Evolutionary conservation across 1,140 invertebrate species (phyloP), one percentile per base, ranked within the genome.

Genomic region (Pachypeltis micranthus): DNA sequence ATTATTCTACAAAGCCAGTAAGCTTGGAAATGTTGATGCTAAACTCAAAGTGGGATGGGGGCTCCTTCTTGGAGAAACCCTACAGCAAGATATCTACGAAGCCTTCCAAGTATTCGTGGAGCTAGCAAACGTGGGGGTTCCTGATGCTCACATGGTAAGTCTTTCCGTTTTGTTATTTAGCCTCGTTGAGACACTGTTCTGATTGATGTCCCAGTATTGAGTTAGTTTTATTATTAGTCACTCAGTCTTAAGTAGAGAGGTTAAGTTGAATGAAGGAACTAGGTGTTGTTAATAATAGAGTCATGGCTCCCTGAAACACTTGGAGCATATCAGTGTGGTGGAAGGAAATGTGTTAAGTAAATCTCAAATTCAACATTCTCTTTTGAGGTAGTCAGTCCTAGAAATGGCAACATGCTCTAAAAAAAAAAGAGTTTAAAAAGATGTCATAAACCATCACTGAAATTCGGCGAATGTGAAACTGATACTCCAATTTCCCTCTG

Each of bases 81-180:
- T 83, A 1, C 79, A 81, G 57, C 84, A 91, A 65, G 84, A 96
- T 75, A 80, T 96, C 62, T 75, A 80, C 26, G 80, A 80, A 67
- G 90, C 93, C 1, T 82, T 80, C 66, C 74, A 82, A 57, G 86
- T 87, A 62, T 96, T 98, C 72, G 78, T 87, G 66, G 82, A 83
- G 67, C 75, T 98, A 19, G 83, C 83, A 25, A 79, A 83, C 3
- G 77, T 81, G 64, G 95, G 94, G 0, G 80, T 88, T 67, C 83
- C 91, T 12, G 90, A 91, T 72, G 93, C 90, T 60, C 92, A 97
- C 76, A 86, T 92, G 80, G 91, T 91, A 76, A 69, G 69, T 69
- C n/a, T n/a, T n/a, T n/a, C n/a, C n/a, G n/a, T n/a, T n/a, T n/a
- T n/a, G n/a, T n/a, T n/a, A n/a, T n/a, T n/a, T n/a, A n/a, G n/a